These are phyloP conservation scores for Myotis pilosus DNA, from an alignment of 2,797 vertebrate species.

Conservation along the genomic window DNA sequence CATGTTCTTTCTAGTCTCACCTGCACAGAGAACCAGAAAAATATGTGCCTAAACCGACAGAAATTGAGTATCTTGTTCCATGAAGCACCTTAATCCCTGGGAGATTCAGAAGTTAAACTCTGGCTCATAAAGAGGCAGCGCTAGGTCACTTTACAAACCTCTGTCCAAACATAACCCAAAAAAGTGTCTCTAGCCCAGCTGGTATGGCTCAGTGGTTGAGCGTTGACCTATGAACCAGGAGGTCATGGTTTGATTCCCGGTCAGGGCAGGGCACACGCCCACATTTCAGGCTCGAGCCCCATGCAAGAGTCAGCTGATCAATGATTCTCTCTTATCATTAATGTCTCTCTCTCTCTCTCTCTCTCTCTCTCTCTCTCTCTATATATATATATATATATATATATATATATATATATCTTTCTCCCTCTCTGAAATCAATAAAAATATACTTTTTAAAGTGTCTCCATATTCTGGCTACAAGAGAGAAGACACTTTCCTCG, in stretches of 20 bases:
- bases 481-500: background rate
- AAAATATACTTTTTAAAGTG: background rate
- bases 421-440: no score
- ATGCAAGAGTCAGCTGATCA: no score
- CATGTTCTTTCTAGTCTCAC: slow-evolving; percentile 81
- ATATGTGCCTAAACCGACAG: slow-evolving; percentile 63
- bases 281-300: no score
- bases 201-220: no score
- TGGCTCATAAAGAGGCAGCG: background rate
- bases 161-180: background rate
- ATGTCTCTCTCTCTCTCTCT: no score
- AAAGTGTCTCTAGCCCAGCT: background rate
- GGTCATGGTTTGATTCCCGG: no score
- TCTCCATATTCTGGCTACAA: slow-evolving; percentile 35
- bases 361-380: no score
- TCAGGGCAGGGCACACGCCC: no score
- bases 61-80: slow-evolving; percentile 71
- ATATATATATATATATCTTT: no score
- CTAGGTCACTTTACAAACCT: slow-evolving; percentile 27
- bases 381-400: no score
- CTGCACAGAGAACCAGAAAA: slow-evolving; percentile 77
- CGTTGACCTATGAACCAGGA: no score
- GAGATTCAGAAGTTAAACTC: slow-evolving; percentile 15
- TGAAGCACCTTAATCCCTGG: slow-evolving; percentile 46
- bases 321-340: no score